Percentiles rank a stretch among this genome's conserved stretches.
Conservation (phyloP, 2,888 invertebrate genomes). For the Hedychridium roseum region DNA sequence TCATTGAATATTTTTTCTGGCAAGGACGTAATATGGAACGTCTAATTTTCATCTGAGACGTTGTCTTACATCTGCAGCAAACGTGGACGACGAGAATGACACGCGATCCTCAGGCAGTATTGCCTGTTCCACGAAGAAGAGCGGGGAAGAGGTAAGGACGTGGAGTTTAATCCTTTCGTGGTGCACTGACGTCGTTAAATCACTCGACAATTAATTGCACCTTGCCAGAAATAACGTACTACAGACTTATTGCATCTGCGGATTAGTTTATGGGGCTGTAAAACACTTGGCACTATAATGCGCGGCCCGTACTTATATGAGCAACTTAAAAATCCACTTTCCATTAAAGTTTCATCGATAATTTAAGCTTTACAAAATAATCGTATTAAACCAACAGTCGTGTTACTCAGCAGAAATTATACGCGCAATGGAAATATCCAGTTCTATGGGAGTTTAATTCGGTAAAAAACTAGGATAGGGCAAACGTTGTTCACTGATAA, state of each 20-base stretch:
- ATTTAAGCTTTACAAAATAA: background rate
- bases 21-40: background rate
- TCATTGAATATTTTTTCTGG: background rate
- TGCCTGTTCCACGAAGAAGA: background rate
- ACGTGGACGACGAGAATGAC: conserved; percentile 5
- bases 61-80: conserved; percentile 17
- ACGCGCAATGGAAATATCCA: too few species aligned
- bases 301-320: background rate
- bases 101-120: conserved; percentile 17
- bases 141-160: background rate
- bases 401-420: background rate
- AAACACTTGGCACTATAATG: background rate
- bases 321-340: background rate
- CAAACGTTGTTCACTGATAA: too few species aligned
- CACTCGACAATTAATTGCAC: conserved; percentile 19
- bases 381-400: background rate
- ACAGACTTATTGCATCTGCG: conserved; percentile 12
- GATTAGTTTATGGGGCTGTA: conserved; percentile 14
- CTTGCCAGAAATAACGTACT: conserved; percentile 9
- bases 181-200: background rate
- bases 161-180: conserved; percentile 6
- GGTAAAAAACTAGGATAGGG: too few species aligned
- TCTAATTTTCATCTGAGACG: conserved; percentile 6
- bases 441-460: too few species aligned
- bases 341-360: conserved; percentile 17